Conservation (phyloP, 2,797 vertebrate genomes). For the Urosaurus nigricauda region DNA sequence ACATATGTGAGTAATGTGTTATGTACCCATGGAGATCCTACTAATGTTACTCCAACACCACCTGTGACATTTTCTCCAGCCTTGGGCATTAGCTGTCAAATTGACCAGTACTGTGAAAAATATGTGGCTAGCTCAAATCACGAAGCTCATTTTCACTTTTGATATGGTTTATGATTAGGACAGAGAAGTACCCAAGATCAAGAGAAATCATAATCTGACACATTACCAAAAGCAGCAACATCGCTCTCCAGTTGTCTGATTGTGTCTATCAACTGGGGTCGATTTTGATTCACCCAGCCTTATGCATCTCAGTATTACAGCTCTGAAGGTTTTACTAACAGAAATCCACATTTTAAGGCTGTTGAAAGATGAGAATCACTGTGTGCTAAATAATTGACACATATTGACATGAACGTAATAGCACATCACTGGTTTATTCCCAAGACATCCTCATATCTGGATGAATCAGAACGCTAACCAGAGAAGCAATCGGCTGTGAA, state of each 20-base stretch:
- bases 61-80: conserved; percentile 1
- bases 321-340: conserved; percentile 45
- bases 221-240: conserved; percentile 4
- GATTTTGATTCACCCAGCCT: neutral
- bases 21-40: conserved; percentile 23
- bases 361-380: conserved; percentile 29
- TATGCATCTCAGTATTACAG: conserved; percentile 25
- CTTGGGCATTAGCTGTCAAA: conserved; percentile 6
- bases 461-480: conserved; percentile 39
- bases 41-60: conserved; percentile 20
- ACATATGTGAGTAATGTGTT: neutral
- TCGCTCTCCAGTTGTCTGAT: neutral
- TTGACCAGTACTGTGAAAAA: neutral
- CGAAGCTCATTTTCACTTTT: conserved; percentile 31
- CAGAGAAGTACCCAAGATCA: conserved; percentile 10
- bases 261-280: conserved; percentile 16
- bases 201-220: conserved; percentile 13
- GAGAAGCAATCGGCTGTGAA: neutral
- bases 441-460: conserved; percentile 25
- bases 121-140: conserved; percentile 26
- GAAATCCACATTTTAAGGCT: neutral
- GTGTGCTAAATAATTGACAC: conserved; percentile 49
- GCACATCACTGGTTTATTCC: conserved; percentile 49
- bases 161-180: neutral
- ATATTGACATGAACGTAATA: conserved; percentile 47